Evolutionary conservation across 1,140 invertebrate genomes (phyloP), one percentile per base, ranked within the genome.

Genomic region (Tetramorium simillimum): DNA sequence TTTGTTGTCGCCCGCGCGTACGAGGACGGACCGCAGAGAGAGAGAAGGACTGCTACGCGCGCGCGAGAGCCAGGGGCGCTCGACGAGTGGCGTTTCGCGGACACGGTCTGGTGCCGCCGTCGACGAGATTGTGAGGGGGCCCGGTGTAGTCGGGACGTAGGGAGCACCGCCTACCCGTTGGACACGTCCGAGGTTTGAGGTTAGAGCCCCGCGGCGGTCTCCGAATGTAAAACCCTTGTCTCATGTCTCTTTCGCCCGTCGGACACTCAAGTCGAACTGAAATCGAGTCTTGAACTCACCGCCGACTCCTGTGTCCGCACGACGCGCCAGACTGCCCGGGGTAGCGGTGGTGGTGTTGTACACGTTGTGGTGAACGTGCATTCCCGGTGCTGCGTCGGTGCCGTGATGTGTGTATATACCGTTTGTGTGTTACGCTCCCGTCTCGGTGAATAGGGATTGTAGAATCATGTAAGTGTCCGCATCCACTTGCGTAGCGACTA

Each of bases 401-500:
- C 56, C 5, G 49, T 84, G 12, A 73, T 84, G 69, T 75, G 80
- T 84, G 60, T 86, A 37, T 78, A 67, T 85, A 67, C 86, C 87
- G 86, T 84, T 90, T 89, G 86, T 84, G 72, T 92, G 91, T 87
- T 86, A 90, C 93, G 92, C 89, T 92, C 86, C 88, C 85, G 49
- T 88, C 87, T 89, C 78, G 78, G 40, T 87, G 89, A 87, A 89
- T 89, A 86, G 89, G 81, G 89, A 69, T 37, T 16, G 75, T 70
- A 88, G 89, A 93, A 93, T 91, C 87, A 93, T 93, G 92, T 93
- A 90, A 93, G 92, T 93, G 89, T n/a, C 40, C 40, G 60, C 2
- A 85, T 60, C 14, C 24, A 85, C 37, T 9, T 7, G n/a, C 28
- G 33, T 81, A 81, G 46, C 77, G 33, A 69, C 62, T 46, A 82